phyloP scores from a whole-genome alignment of 2,797 vertebrate genomes.

The Podarcis siculus region DNA sequence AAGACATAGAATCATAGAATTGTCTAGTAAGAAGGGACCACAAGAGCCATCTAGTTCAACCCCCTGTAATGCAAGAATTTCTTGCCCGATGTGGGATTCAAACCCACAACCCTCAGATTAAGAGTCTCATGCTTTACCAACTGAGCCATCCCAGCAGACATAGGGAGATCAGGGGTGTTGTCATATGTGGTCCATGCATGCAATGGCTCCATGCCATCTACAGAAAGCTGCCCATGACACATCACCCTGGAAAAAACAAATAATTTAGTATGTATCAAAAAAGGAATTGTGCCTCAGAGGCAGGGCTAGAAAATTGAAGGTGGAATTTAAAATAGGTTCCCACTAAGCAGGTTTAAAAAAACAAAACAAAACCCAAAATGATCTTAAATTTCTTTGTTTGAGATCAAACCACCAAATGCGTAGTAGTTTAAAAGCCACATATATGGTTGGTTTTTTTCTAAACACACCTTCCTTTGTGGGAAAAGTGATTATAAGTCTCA shows the following conservation, averaged over 20 bases:
- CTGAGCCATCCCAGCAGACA: too few relatives aligned
- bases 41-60: too few relatives aligned
- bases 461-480: slow-evolving; percentile 57
- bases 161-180: neutral
- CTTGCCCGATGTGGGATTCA: too few relatives aligned
- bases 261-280: neutral
- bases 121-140: too few relatives aligned
- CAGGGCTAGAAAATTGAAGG: neutral
- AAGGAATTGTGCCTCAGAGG: neutral
- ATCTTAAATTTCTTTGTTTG: neutral
- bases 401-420: slow-evolving; percentile 43
- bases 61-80: too few relatives aligned
- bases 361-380: neutral
- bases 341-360: neutral
- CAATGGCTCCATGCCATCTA: slow-evolving; percentile 4
- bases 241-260: slow-evolving; percentile 17
- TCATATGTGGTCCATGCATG: neutral
- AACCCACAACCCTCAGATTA: too few relatives aligned
- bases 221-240: neutral
- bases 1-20: too few relatives aligned
- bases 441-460: neutral
- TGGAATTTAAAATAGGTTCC: neutral
- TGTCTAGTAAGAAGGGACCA: too few relatives aligned
- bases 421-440: slow-evolving; percentile 49
- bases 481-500: slow-evolving; percentile 63